Evolutionary conservation across 2,888 invertebrate genomes (phyloP), one percentile per base, ranked within the genome.

Genomic region (Aphodius sticticus): DNA sequence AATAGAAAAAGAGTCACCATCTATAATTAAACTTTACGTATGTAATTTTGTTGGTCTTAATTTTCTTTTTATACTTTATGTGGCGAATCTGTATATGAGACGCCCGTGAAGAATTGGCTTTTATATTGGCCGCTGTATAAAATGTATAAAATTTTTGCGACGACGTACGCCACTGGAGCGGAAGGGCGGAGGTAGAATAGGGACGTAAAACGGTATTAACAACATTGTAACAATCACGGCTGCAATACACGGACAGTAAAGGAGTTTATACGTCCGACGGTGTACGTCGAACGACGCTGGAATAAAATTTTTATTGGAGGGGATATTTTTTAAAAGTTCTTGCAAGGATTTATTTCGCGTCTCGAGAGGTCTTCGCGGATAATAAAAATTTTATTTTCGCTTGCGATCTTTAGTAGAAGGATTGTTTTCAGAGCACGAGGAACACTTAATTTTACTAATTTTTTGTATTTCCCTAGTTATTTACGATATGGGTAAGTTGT

Each of bases 151-250:
- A 53, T 53, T 53, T 53, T 12, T 53, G 53, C 53, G 53, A 53
- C 53, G 53, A 53, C 26, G 26, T 26, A 53, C 53, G 53, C 53
- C 53, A 53, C 53, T 53, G 53, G 53, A 1, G 12, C 12, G 53
- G 53, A 53, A 53, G 53, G 53, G 3, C 53, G 53, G 53, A 53
- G 53, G 53, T 5, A 12, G 12, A 5, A 53, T 53, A 5, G 53
- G 53, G 53, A 53, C 53, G 53, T 53, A 53, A 53, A 53, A 53
- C 53, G 53, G 53, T 53, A 53, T 53, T 53, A 53, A 53, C 53
- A 53, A 53, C 53, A 53, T 53, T 53, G 53, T 53, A 53, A 53
- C 53, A 53, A 53, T 53, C 53, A 53, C 53, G 7, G 53, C 53
- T 53, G 53, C 53, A 53, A 53, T 53, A 53, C 53, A 53, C 9